Base-by-base conservation (phyloP, 2,797 vertebrate species). In the Semotilus atromaculatus region DNA sequence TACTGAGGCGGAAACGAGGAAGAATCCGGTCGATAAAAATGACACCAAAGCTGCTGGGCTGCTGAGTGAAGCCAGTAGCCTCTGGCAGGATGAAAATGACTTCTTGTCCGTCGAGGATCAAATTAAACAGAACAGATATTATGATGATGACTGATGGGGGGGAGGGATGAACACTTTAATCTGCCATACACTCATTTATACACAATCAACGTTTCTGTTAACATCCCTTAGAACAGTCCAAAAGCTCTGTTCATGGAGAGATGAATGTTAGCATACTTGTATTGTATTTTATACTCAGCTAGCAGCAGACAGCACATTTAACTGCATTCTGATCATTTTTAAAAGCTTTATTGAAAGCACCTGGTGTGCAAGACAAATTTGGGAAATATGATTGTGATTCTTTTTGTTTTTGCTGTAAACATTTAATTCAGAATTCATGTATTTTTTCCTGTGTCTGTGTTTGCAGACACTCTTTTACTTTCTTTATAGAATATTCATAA, bases 121-220 rank as follows among this genome's bases (percentile, higher is more conserved):
- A 92, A 97, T 96, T 90, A 96, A 97, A 92, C 95, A 92, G 88
- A 97, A 96, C 36, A 93, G 95, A 92, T 95, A 90, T 91, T 96
- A 96, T 72, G 90, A 96, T 2, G 93, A 95, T 4, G 90, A 90
- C 80, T 72, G 86, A 90, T 9, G 21, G 21, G n/a, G 10, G 88
- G 71, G 67, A 62, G n/a, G 4, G 67, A 51, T 62, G 72, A 43
- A 74, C 58, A 67, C 29, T 48, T n/a, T 88, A 45, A 86, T 29
- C 70, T 80, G 86, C 82, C 83, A 90, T 90, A 72, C 84, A 80
- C 70, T 71, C 87, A 43, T 83, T 67, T 83, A 83, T 86, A 88
- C 82, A 71, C 82, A 84, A 76, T 9, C 62, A 58, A 84, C 58
- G 71, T 71, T 86, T 82, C 29, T 85, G 51, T 58, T 55, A 9